Evolutionary conservation across 2,888 invertebrate species (phyloP).

Genomic region (Lepidocyrtinus sp.): DNA sequence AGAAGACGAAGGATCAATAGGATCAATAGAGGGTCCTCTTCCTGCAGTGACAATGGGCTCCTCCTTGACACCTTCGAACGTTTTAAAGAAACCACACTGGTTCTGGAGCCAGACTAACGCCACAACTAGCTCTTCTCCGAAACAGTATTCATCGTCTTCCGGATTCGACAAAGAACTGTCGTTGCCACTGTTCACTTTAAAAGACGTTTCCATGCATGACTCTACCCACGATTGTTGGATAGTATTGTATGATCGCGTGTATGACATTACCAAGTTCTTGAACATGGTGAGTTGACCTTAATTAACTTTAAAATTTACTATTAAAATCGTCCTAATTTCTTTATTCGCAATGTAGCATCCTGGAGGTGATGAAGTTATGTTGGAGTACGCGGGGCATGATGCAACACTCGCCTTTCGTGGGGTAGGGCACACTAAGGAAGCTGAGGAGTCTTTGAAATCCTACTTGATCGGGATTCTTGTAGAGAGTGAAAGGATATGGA

Average conservation of each 20-base stretch:
- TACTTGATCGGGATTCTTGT: conserved; percentile 86
- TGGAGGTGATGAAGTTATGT: conserved; percentile 85
- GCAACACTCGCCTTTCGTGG: conserved; percentile 87
- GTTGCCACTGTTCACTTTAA: conserved; percentile 73
- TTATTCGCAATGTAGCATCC: too few relatives aligned
- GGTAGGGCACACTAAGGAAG: conserved; percentile 82
- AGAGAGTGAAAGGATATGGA: conserved; percentile 79
- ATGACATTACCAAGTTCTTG: conserved; percentile 85
- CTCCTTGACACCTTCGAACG: background rate
- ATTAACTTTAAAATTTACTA: too few relatives aligned
- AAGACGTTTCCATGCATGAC: conserved; percentile 85
- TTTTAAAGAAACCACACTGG: conserved; percentile 10
- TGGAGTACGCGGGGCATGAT: conserved; percentile 89
- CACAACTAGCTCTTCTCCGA: conserved; percentile 7
- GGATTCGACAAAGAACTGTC: conserved; percentile 31
- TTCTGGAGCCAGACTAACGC: conserved; percentile 5
- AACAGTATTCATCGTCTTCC: conserved; percentile 28
- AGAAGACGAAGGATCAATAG: conserved; percentile 9
- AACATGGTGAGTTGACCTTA: conserved; percentile 76
- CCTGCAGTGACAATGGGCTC: background rate
- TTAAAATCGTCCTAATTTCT: too few relatives aligned
- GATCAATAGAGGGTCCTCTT: too few relatives aligned
- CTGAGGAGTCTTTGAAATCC: conserved; percentile 79
- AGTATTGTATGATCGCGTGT: conserved; percentile 88
- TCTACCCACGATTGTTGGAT: conserved; percentile 85